phyloP scores from a whole-genome alignment of 2,797 vertebrate species.

The Siniperca undulata region DNA sequence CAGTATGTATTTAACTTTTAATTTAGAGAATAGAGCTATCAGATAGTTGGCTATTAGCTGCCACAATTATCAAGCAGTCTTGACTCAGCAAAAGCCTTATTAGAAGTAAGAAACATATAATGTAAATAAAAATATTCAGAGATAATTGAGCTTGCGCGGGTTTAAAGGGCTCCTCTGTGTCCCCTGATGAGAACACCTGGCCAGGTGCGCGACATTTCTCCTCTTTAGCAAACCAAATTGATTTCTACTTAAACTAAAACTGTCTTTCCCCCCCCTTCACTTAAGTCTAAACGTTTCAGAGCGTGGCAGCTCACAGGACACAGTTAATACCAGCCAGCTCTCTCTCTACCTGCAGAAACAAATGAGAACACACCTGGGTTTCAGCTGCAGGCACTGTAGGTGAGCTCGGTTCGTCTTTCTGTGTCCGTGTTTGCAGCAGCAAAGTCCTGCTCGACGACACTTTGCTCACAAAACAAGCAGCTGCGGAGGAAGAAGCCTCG shows the following conservation, averaged over 20 bases:
- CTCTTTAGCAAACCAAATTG: neutral
- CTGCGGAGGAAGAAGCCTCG: neutral
- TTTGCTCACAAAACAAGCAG: conserved; percentile 1
- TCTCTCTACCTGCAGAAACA: neutral
- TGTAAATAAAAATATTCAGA: neutral
- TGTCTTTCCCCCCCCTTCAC: neutral
- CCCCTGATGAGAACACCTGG: conserved; percentile 50
- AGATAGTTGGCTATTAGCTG: too few species aligned
- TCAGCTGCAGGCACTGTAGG: conserved; percentile 72
- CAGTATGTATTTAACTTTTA: too few species aligned
- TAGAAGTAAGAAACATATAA: too few species aligned
- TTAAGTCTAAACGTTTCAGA: neutral
- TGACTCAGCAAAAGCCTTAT: neutral
- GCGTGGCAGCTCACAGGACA: too few species aligned
- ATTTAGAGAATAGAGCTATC: too few species aligned
- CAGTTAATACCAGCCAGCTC: neutral
- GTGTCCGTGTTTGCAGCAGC: conserved; percentile 43
- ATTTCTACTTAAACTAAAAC: neutral
- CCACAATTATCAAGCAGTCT: neutral
- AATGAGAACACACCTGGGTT: conserved; percentile 62
- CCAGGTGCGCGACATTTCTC: conserved; percentile 6
- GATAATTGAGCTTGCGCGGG: conserved; percentile 34
- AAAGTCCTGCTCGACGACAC: conserved; percentile 9
- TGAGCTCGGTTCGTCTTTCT: conserved; percentile 42
- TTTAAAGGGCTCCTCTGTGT: conserved; percentile 17